These are phyloP conservation scores for Echeneis naucrates DNA, from an alignment of 2,797 vertebrate genomes.

Conservation along the genomic window DNA sequence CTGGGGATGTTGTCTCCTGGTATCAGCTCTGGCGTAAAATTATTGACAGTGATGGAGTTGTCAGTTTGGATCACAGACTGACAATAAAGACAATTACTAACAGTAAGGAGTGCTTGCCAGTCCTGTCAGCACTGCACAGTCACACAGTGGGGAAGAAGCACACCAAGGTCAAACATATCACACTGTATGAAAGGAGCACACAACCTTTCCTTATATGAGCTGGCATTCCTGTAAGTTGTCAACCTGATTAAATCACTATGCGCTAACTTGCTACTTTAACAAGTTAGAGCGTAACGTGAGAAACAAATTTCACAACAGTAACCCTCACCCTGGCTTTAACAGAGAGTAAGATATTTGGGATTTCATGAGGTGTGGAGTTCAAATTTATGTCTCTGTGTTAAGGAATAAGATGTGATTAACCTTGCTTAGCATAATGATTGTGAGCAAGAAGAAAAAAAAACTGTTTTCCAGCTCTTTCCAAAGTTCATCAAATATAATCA, in stretches of 20 bases:
- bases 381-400: neutral
- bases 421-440: neutral
- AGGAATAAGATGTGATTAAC: neutral
- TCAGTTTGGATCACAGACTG: slow-evolving; percentile 57
- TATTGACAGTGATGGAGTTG: slow-evolving; percentile 39
- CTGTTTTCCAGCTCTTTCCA: neutral
- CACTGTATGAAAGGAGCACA: slow-evolving; percentile 22
- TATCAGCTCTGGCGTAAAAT: slow-evolving; percentile 36
- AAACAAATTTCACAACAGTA: neutral
- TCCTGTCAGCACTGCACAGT: neutral
- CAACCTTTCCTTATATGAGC: neutral
- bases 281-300: neutral
- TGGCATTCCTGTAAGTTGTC: neutral
- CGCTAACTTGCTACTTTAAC: neutral
- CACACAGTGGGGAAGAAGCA: slow-evolving; percentile 35
- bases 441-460: neutral
- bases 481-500: too few species aligned
- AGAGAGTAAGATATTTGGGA: too few species aligned
- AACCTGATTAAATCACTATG: neutral
- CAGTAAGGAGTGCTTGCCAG: slow-evolving; percentile 30
- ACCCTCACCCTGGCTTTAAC: too few species aligned
- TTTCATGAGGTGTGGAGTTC: too few species aligned
- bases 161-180: slow-evolving; percentile 30
- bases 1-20: slow-evolving; percentile 23
- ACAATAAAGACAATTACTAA: slow-evolving; percentile 54